phyloP scores from a whole-genome alignment of 2,113 vertebrate species.

The Oncorhynchus tshawytscha region DNA sequence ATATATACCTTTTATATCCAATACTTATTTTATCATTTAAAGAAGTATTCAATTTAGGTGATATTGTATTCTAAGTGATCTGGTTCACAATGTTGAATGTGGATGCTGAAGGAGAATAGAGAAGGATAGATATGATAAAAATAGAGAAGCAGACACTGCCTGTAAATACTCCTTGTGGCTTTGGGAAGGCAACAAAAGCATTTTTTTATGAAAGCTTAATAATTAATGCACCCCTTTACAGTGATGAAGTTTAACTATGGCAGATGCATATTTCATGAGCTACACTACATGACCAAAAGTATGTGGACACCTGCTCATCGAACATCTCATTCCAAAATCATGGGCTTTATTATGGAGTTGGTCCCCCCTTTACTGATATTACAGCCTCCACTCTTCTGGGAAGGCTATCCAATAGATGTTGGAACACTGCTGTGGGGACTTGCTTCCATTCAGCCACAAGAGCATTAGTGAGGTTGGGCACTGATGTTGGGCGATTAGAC shows the following conservation, averaged over 20 bases:
- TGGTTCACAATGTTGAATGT: not conserved
- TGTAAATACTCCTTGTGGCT: constrained; percentile 39
- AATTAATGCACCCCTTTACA: constrained; percentile 47
- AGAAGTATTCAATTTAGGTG: not conserved
- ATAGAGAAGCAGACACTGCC: constrained; percentile 16
- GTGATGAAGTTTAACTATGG: constrained; percentile 29
- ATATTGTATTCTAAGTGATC: not conserved
- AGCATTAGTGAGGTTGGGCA: too few relatives aligned
- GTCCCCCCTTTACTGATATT: too few relatives aligned
- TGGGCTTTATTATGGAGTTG: too few relatives aligned
- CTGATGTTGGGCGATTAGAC: too few relatives aligned
- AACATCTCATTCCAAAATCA: too few relatives aligned
- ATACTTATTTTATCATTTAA: too few relatives aligned
- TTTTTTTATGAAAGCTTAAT: constrained; percentile 45
- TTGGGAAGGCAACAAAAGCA: constrained; percentile 42
- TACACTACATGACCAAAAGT: not conserved
- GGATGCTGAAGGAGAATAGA: not conserved
- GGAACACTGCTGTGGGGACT: too few relatives aligned
- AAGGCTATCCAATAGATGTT: too few relatives aligned
- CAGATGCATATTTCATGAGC: constrained; percentile 50
- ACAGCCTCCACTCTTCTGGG: too few relatives aligned
- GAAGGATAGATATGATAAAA: constrained; percentile 27
- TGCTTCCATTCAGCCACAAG: too few relatives aligned
- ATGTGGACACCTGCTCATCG: too few relatives aligned
- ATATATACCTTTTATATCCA: not conserved